Conservation (phyloP, 2,797 vertebrate species). For the Rhynchotus rufescens region DNA sequence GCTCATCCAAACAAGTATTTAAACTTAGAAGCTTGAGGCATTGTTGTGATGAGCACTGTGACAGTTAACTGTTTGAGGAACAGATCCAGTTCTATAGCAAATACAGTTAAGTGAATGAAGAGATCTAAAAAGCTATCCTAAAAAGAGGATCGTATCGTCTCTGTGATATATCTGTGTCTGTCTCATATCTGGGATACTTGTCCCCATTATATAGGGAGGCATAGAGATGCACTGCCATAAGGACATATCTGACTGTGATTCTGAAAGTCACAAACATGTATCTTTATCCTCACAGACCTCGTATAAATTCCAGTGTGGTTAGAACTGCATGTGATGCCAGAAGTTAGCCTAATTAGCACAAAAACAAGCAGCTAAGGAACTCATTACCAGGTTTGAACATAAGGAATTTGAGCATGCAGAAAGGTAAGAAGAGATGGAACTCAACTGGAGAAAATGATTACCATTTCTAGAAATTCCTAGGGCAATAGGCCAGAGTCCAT, state of each 20-base stretch:
- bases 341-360: neutral
- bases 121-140: neutral
- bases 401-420: neutral
- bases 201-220: neutral
- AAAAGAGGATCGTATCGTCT: neutral
- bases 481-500: neutral
- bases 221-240: neutral
- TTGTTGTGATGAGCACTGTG: neutral
- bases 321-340: fast-evolving
- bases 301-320: neutral
- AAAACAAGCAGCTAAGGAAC: neutral
- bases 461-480: neutral
- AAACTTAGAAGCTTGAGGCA: neutral
- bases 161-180: too few relatives aligned
- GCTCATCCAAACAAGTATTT: neutral
- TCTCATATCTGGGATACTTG: neutral
- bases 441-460: neutral
- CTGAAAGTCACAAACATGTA: neutral
- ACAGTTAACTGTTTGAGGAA: neutral
- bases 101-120: neutral
- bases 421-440: neutral
- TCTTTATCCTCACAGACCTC: neutral
- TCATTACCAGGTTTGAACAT: neutral
- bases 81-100: neutral
- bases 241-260: neutral